These are phyloP conservation scores for Pyrocephalus nanus DNA, from an alignment of 2,797 vertebrate genomes.

Conservation along the genomic window DNA sequence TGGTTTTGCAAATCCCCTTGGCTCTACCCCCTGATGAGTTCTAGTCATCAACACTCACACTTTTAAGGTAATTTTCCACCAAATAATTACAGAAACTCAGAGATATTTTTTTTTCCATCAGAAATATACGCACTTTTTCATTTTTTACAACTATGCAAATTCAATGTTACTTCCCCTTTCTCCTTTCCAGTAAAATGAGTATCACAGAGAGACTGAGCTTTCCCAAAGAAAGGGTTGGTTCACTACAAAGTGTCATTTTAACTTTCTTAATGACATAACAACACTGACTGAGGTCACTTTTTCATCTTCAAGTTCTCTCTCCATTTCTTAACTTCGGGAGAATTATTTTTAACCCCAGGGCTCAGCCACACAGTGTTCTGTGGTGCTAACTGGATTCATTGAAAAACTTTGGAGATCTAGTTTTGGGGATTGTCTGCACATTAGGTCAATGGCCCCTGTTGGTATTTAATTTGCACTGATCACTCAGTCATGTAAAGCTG, in stretches of 20 bases:
- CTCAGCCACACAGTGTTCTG: neutral
- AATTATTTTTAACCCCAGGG: neutral
- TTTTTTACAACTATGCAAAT: neutral
- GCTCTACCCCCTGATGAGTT: neutral
- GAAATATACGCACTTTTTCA: neutral
- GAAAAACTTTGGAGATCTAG: neutral
- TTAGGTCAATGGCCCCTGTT: neutral
- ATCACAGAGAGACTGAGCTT: neutral
- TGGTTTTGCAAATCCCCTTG: neutral
- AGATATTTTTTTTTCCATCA: neutral
- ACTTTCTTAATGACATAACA: neutral
- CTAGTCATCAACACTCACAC: neutral
- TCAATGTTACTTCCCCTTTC: neutral
- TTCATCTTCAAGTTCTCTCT: neutral
- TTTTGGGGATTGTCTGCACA: neutral
- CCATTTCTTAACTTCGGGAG: neutral
- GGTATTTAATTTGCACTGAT: neutral
- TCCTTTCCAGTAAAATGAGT: neutral
- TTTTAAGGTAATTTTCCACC: neutral
- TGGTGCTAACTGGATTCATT: neutral
- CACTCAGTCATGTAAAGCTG: slow-evolving; percentile 11
- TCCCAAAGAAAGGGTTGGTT: neutral
- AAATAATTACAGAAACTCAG: neutral
- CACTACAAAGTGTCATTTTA: neutral
- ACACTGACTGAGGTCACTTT: neutral